phyloP scores from a whole-genome alignment of 1,140 invertebrate species.

The Sarcophaga bullata region DNA sequence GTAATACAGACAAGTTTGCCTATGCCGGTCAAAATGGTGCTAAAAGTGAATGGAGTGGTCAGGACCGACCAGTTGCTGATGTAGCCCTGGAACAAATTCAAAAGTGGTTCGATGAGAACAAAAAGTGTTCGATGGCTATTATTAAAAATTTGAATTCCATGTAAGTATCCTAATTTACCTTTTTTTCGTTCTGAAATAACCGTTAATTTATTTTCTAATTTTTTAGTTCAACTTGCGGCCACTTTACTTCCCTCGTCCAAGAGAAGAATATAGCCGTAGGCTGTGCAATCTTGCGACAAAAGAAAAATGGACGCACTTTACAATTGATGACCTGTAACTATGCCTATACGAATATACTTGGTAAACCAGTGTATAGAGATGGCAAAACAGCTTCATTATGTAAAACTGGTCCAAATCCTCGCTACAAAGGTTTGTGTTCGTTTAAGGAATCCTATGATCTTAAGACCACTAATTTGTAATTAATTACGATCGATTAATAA shows the following conservation, averaged over 20 bases:
- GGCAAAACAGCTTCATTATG: conserved; percentile 49
- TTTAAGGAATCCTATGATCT: conserved; percentile 50
- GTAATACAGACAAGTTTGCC: conserved; percentile 34
- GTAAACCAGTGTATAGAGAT: conserved; percentile 52
- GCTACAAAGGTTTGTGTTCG: conserved; percentile 53
- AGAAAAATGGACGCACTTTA: not conserved
- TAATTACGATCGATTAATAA: too few relatives aligned
- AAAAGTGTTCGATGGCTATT: not conserved
- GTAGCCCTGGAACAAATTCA: not conserved
- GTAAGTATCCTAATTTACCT: not conserved
- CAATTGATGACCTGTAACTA: conserved; percentile 55
- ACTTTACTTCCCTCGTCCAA: conserved; percentile 56
- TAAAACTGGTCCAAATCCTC: conserved; percentile 53
- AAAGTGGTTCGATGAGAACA: conserved; percentile 39
- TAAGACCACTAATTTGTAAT: not conserved
- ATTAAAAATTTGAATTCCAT: not conserved
- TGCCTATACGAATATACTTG: conserved; percentile 55
- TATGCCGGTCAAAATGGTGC: conserved; percentile 44
- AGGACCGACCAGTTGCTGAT: not conserved
- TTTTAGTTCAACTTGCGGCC: conserved; percentile 49
- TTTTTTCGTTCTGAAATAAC: not conserved
- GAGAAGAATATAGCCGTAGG: conserved; percentile 55
- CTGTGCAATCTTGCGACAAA: conserved; percentile 48
- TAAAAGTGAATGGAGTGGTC: not conserved
- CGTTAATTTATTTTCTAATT: not conserved